These are phyloP conservation scores for Cotesia congregata DNA, from an alignment of 2,888 invertebrate genomes.

Conservation along the genomic window DNA sequence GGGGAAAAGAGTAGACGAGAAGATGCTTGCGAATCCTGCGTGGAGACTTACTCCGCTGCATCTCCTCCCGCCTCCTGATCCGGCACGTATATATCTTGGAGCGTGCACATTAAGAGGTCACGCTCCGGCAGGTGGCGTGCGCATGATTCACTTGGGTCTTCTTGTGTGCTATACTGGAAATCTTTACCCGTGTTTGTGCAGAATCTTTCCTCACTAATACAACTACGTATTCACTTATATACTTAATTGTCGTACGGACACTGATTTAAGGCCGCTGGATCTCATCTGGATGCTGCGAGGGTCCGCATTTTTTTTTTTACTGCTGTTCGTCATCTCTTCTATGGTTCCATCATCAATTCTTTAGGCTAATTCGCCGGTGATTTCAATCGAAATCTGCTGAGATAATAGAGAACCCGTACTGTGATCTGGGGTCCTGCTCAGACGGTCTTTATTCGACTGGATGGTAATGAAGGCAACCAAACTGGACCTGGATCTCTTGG, in stretches of 20 bases:
- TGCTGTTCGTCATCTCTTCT: not conserved
- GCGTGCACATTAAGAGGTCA: constrained; percentile 64
- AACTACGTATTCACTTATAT: constrained; percentile 56
- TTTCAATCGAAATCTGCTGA: constrained; percentile 8
- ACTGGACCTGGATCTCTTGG: not conserved
- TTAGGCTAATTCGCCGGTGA: not conserved
- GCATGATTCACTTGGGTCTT: constrained; percentile 61
- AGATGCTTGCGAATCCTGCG: constrained; percentile 38
- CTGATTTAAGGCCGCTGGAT: constrained; percentile 52
- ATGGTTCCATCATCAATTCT: constrained; percentile 38
- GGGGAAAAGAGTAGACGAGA: constrained; percentile 38
- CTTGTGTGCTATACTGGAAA: constrained; percentile 21
- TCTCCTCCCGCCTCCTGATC: not conserved
- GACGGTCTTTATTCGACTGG: not conserved
- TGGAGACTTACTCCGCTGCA: constrained; percentile 21
- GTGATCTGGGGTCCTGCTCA: not conserved
- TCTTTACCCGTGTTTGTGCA: not conserved
- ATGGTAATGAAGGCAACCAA: constrained; percentile 12
- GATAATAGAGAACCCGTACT: constrained; percentile 13
- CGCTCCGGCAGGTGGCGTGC: constrained; percentile 66
- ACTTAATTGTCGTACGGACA: constrained; percentile 60
- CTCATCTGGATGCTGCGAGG: constrained; percentile 3
- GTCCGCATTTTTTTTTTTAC: not conserved
- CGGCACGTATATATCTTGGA: constrained; percentile 45
- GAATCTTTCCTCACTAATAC: not conserved